These are phyloP conservation scores for Astropecten irregularis DNA, from an alignment of 53 echinoderm and acorn worm species.

Conservation along the genomic window DNA sequence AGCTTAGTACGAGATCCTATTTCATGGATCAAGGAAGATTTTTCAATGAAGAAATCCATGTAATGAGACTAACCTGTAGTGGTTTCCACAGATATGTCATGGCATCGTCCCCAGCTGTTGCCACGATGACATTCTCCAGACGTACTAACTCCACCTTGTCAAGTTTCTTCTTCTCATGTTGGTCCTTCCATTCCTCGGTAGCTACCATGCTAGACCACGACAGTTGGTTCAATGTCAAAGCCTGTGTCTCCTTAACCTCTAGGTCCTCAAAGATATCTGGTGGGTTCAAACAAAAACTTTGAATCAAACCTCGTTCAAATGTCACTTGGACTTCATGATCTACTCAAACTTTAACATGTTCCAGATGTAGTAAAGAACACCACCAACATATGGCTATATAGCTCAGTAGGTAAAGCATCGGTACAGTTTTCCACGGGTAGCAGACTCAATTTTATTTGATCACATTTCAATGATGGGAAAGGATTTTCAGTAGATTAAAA, in stretches of 20 bases:
- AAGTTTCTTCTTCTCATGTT: constrained; percentile 83
- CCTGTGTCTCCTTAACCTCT: neutral
- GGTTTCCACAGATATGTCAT: constrained; percentile 91
- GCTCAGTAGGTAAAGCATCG: too few species aligned
- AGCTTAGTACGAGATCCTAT: too few species aligned
- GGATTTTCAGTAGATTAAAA: too few species aligned
- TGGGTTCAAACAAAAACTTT: neutral
- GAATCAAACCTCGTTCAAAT: neutral
- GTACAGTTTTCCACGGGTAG: too few species aligned
- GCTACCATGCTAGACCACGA: constrained; percentile 74
- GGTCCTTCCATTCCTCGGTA: constrained; percentile 82
- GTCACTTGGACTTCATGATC: too few species aligned
- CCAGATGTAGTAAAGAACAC: too few species aligned
- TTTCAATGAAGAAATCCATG: too few species aligned
- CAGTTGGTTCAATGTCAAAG: neutral
- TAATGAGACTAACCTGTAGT: constrained; percentile 81
- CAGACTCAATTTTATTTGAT: too few species aligned
- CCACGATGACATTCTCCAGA: constrained; percentile 86
- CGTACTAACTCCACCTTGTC: constrained; percentile 84
- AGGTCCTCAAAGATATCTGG: constrained; percentile 39
- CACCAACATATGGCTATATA: too few species aligned
- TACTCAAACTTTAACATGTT: too few species aligned
- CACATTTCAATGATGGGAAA: too few species aligned
- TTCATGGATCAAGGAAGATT: too few species aligned
- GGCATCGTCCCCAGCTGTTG: constrained; percentile 87